phyloP scores from a whole-genome alignment of 2,113 vertebrate genomes.

The Marcusenius ussheri region DNA sequence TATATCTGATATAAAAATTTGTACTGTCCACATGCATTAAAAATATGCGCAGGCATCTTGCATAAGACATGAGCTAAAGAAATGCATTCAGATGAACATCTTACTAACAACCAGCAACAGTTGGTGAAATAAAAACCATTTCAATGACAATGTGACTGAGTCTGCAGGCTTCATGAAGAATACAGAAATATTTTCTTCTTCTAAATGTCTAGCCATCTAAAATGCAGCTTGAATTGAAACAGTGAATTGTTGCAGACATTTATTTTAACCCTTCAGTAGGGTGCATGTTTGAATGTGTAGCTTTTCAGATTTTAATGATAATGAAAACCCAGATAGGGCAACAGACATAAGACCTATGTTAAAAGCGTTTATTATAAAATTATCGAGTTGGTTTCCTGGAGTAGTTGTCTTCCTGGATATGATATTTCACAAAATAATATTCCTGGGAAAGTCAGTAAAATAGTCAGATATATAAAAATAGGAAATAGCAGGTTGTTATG shows the following conservation, averaged over 20 bases:
- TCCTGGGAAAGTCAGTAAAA: neutral
- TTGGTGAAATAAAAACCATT: neutral
- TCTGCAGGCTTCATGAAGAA: neutral
- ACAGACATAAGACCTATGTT: neutral
- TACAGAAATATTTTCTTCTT: neutral
- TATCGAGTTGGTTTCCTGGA: neutral
- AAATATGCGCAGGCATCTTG: neutral
- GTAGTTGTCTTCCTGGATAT: neutral
- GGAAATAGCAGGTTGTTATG: neutral
- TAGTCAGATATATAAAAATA: neutral
- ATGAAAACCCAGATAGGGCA: neutral
- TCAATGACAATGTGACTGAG: neutral
- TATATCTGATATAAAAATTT: neutral
- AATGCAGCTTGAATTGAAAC: neutral
- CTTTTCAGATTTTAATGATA: neutral
- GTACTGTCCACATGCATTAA: neutral
- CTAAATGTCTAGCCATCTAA: neutral
- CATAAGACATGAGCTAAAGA: neutral
- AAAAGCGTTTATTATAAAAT: neutral
- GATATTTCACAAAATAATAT: neutral
- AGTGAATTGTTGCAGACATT: neutral
- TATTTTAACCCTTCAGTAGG: neutral
- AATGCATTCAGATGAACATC: neutral
- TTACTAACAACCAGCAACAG: neutral
- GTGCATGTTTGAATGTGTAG: neutral